Percentiles rank a stretch among this genome's conserved stretches.
Conservation (phyloP, 2,888 invertebrate genomes). For the Drosophila setosimentum region DNA sequence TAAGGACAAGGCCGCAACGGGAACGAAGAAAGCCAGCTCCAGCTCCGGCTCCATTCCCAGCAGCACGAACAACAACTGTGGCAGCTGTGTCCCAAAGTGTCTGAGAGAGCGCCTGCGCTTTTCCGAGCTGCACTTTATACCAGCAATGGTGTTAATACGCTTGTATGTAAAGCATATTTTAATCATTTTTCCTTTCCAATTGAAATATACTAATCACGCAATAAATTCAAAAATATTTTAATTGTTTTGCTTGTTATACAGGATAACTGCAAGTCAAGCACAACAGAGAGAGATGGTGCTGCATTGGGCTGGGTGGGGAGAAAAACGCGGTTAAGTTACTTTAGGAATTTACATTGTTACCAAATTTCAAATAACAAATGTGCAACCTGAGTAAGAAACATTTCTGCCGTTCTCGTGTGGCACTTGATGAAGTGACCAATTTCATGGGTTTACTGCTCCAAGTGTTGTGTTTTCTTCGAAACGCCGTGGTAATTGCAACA, state of each 20-base stretch:
- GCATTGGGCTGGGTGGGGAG: not conserved
- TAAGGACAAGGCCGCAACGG: conserved; percentile 42
- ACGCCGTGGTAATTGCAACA: conserved; percentile 48
- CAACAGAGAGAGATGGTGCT: no score
- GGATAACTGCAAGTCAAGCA: not conserved
- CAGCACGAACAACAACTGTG: not conserved
- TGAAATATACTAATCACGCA: not conserved
- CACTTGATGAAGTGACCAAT: conserved; percentile 50
- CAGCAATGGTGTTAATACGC: not conserved
- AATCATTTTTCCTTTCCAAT: no score
- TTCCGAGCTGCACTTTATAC: conserved; percentile 37
- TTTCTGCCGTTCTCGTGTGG: conserved; percentile 19
- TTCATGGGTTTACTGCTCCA: conserved; percentile 20
- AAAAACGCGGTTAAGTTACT: not conserved
- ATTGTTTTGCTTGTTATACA: not conserved
- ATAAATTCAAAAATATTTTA: not conserved
- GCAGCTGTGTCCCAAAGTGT: conserved; percentile 43
- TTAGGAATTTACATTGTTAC: not conserved
- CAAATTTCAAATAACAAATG: not conserved
- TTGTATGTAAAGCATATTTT: not conserved
- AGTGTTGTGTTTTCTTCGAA: conserved; percentile 24
- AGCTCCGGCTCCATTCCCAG: conserved; percentile 5
- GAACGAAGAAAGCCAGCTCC: conserved; percentile 7
- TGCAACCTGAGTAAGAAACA: not conserved
- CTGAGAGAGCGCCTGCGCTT: conserved; percentile 48